Conservation (phyloP, 2,113 vertebrate species). For the Zonotrichia leucophrys region DNA sequence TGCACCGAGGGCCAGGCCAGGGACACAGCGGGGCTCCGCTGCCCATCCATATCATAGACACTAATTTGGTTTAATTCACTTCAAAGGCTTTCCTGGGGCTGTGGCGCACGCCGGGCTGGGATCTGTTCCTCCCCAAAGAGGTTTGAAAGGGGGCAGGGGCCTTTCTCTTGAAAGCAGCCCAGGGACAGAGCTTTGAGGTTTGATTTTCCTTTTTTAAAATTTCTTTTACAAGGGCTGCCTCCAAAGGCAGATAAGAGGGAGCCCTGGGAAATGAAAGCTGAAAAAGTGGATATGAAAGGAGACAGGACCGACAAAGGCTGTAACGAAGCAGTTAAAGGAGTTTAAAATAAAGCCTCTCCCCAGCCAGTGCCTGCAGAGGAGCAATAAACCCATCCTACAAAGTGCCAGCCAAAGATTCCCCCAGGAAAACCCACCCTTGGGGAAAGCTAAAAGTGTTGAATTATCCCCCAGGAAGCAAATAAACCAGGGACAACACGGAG, state of each 20-base stretch:
- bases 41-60: slow-evolving; percentile 55
- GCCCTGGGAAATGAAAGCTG: background rate
- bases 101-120: background rate
- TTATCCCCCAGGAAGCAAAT: background rate
- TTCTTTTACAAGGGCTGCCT: slow-evolving; percentile 12
- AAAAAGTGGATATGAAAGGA: slow-evolving; percentile 9
- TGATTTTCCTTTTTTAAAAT: background rate
- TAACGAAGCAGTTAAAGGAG: slow-evolving; percentile 25
- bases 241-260: slow-evolving; percentile 27
- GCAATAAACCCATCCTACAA: slow-evolving; percentile 38
- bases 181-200: background rate
- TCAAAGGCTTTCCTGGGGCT: slow-evolving; percentile 54
- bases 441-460: background rate
- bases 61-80: slow-evolving; percentile 73
- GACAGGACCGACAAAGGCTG: background rate
- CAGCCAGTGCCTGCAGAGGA: background rate
- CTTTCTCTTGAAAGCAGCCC: slow-evolving; percentile 33
- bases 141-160: background rate
- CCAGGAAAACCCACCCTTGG: background rate
- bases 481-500: background rate
- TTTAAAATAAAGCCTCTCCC: slow-evolving; percentile 15
- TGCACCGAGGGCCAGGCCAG: background rate
- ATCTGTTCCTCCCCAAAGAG: background rate
- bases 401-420: background rate
- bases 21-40: slow-evolving; percentile 12